Base-by-base conservation (phyloP, 1,140 invertebrate species). In the Patella vulgata region DNA sequence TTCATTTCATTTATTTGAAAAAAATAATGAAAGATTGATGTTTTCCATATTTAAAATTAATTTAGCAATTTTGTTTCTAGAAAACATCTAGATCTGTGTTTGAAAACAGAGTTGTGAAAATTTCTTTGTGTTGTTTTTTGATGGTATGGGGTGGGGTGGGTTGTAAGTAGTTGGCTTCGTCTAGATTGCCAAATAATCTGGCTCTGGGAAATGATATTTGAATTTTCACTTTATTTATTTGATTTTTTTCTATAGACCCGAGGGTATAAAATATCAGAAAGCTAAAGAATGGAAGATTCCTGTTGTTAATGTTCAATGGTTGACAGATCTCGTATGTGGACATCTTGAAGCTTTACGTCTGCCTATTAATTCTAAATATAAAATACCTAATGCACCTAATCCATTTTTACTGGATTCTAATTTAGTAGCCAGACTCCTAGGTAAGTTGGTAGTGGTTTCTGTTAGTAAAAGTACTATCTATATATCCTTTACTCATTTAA, bases 291-390 rank as follows among this genome's bases (percentile, higher is more conserved):
- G 94, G 93, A 82, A 83, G 27, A 86, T 87, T 36, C 91, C 92
- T 17, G 89, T 95, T 2, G 95, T 98, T 0, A 98, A 96, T 83
- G 90, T 92, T 8, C 90, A 93, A 63, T 98, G 96, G 96, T 84
- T 99, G 44, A 94, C 92, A 56, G 96, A 98, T 82, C 88, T 98
- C 40, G 87, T 97, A 67, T 90, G 97, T 61, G 96, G 96, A 1
- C 92, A 96, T 68, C 89, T 91, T 79, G 91, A 88, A 69, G 91
- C 91, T 4, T 84, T 96, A 0, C 90, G 92, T 77, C 66, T 84
- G 19, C 82, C 92, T 90, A 85, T 90, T 88, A 70, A 91, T 89
- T 14, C 5, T 8, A 36, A 36, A 36, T 36, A 36, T 36, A 36
- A 36, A 36, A 36, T 36, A 36, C 33, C 33, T 14, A 36, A 36